Percentiles rank a stretch among this genome's conserved stretches.
Conservation (phyloP, 2,888 invertebrate genomes). For the Prenolepis imparis region DNA sequence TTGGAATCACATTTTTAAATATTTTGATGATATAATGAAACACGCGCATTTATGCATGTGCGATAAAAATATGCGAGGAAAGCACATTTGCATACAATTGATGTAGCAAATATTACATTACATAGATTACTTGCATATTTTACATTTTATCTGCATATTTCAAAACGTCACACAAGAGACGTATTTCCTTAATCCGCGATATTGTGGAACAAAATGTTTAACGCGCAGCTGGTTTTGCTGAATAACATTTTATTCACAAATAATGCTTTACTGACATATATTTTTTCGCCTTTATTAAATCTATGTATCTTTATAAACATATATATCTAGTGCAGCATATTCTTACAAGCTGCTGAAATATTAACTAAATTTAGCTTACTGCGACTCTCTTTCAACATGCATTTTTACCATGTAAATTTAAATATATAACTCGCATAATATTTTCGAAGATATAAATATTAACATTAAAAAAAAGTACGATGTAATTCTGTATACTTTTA, state of each 20-base stretch:
- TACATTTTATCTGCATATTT: conserved; percentile 34
- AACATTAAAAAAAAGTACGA: background rate
- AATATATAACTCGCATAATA: background rate
- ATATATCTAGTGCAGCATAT: background rate
- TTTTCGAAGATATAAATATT: conserved; percentile 1
- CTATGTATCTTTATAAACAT: conserved; percentile 7
- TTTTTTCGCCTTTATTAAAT: conserved; percentile 21
- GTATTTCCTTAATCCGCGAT: conserved; percentile 40
- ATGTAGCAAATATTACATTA: conserved; percentile 23
- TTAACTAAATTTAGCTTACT: background rate
- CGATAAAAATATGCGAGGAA: conserved; percentile 27
- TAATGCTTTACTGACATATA: conserved; percentile 12
- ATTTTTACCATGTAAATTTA: background rate
- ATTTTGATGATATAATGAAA: background rate
- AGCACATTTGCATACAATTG: conserved; percentile 39
- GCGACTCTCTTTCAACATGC: background rate
- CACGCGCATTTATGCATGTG: background rate
- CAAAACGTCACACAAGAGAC: conserved; percentile 22
- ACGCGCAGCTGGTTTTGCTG: conserved; percentile 11
- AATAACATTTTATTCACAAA: conserved; percentile 28
- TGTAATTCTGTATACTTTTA: background rate
- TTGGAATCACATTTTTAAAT: conserved; percentile 18
- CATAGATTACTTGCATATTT: conserved; percentile 32
- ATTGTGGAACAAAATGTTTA: conserved; percentile 16
- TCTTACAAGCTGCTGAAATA: conserved; percentile 15